Evolutionary conservation across 2,113 vertebrate species (phyloP), one percentile per base, ranked within the genome.

Genomic region (Hemibagrus wyckioides): DNA sequence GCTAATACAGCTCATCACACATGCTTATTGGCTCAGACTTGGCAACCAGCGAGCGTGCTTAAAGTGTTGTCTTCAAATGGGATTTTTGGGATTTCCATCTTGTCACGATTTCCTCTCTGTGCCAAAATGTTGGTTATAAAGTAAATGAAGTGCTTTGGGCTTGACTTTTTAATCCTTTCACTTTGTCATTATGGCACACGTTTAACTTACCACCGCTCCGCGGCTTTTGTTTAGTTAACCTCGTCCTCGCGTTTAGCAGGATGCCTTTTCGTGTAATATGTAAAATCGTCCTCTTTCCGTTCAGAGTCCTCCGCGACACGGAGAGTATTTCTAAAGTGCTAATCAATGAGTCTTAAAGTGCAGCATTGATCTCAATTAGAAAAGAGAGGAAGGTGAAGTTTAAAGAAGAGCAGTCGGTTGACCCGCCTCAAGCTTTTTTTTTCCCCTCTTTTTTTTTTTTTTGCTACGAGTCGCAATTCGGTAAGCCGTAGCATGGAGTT

Each of bases 311-410:
- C 93, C 92, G 93, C 88, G 96, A 96, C 95, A 95, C 93, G 93
- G 95, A 95, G 94, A 96, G 94, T 94, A 95, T 95, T 97, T 95
- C 36, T 82, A 95, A 96, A 97, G 96, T 97, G 96, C 96, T 97
- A 97, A 97, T 97, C 97, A 97, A 95, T 97, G 96, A 94, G 94
- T 97, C 95, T 96, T 97, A 97, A 97, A 97, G 97, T 96, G 96
- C 94, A 92, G 92, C 97, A 96, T 96, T 96, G 96, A 97, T 98
- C 95, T 96, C 94, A 94, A 95, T 95, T 96, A 96, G 96, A 95
- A 88, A 88, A 84, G 19, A 65, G 84, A 87, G 50, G 82, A 63
- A 86, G 89, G 83, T 61, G 84, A 95, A 97, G 95, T 97, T 96
- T 95, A 94, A 96, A 91, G 85, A 80, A 95, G 94, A 95, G 94